Conservation (phyloP, 2,888 invertebrate genomes). For the Pachycephus smyrnensis region DNA sequence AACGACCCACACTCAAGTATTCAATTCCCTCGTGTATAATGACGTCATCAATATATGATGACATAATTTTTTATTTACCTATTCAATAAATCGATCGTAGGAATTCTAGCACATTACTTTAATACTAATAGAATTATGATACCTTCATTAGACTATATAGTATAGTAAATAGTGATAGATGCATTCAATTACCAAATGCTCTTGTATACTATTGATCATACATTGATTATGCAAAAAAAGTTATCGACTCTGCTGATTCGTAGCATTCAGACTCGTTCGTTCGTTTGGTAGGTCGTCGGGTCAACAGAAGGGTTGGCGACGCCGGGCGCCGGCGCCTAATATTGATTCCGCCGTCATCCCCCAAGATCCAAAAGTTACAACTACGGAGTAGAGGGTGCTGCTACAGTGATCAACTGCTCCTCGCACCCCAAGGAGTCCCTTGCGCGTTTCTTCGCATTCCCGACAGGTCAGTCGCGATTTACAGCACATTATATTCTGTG, state of each 20-base stretch:
- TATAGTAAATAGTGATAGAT: neutral
- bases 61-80: neutral
- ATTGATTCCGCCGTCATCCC: conserved; percentile 54
- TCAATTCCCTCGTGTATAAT: neutral
- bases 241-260: neutral
- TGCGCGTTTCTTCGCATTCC: conserved; percentile 51
- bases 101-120: neutral
- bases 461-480: conserved; percentile 56
- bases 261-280: neutral
- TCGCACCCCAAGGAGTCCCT: conserved; percentile 58
- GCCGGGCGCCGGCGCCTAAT: conserved; percentile 58
- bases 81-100: neutral
- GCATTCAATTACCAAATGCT: neutral
- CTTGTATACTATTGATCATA: neutral
- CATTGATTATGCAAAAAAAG: neutral
- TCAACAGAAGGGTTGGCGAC: neutral
- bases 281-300: neutral
- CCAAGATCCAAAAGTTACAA: conserved; percentile 51
- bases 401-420: conserved; percentile 60
- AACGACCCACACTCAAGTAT: neutral
- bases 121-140: neutral
- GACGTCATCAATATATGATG: neutral
- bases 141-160: neutral
- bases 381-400: conserved; percentile 54
- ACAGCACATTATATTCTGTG: neutral